A percentile compares a stretch with the other conserved stretches of the same genome.
These are phyloP conservation scores for Antrozous pallidus DNA, from an alignment of 2,797 vertebrate species.

Conservation along the genomic window DNA sequence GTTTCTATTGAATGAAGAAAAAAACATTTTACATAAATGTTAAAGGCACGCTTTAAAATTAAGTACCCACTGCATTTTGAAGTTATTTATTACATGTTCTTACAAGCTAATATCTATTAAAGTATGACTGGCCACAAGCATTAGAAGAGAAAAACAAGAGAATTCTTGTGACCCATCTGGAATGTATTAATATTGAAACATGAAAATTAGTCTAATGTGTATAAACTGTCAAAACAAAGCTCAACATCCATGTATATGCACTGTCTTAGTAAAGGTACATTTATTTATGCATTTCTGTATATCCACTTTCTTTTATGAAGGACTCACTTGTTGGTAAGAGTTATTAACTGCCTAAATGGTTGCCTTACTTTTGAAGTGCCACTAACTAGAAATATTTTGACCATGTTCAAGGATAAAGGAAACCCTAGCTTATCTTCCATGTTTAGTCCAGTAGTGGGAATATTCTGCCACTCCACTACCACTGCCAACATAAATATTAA, in stretches of 20 bases:
- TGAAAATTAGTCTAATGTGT: neutral
- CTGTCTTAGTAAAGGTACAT: neutral
- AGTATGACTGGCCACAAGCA: no score
- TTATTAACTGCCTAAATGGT: neutral
- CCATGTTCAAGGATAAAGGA: neutral
- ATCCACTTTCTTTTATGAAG: neutral
- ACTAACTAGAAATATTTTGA: neutral
- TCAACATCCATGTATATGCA: neutral
- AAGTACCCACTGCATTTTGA: no score
- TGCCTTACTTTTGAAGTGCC: neutral
- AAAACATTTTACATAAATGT: no score
- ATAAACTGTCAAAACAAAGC: constrained; percentile 4
- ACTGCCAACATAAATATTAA: constrained; percentile 62
- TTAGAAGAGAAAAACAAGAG: no score
- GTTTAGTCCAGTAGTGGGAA: constrained; percentile 43
- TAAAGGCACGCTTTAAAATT: no score
- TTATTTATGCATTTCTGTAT: neutral
- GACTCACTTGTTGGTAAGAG: neutral
- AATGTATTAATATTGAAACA: neutral
- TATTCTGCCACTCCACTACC: constrained; percentile 20
- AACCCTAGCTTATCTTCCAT: constrained; percentile 8
- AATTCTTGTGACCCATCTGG: no score
- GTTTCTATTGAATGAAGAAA: no score
- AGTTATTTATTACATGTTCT: no score
- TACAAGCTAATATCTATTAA: no score